Conservation (phyloP, 1,140 invertebrate genomes). For the Penaeus indicus region DNA sequence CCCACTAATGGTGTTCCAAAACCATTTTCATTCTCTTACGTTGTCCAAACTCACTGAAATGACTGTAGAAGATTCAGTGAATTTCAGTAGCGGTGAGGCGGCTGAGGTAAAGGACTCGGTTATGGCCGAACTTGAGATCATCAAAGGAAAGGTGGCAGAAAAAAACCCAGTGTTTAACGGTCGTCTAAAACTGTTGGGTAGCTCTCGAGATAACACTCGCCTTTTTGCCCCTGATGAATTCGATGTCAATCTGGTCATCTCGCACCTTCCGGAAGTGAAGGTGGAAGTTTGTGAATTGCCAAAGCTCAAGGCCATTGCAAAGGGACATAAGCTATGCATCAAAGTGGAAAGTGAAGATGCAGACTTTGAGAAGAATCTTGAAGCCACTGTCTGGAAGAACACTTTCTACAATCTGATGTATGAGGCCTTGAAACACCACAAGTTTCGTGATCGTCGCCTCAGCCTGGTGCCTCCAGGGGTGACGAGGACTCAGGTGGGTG, state of each 20-base stretch:
- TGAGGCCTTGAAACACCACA: background rate
- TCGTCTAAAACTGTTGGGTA: conserved; percentile 4
- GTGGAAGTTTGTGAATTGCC: background rate
- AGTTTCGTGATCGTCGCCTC: background rate
- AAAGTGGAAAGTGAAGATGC: conserved; percentile 11
- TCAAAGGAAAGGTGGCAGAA: conserved; percentile 16
- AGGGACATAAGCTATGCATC: conserved; percentile 3
- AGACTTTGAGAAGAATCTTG: background rate
- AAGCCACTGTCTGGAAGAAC: background rate
- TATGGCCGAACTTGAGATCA: conserved; percentile 10
- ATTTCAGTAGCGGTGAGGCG: background rate
- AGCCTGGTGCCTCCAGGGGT: conserved; percentile 41
- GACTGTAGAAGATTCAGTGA: too few relatives aligned
- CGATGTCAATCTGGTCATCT: conserved; percentile 34
- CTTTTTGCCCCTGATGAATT: conserved; percentile 49
- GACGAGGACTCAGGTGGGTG: conserved; percentile 40
- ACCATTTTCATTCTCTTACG: too few relatives aligned
- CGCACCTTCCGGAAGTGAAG: background rate
- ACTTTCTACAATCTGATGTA: conserved; percentile 20
- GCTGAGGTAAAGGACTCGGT: conserved; percentile 20
- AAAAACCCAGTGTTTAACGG: conserved; percentile 31
- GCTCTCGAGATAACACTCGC: conserved; percentile 29
- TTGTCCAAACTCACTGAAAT: too few relatives aligned
- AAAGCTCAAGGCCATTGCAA: background rate
- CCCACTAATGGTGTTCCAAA: too few relatives aligned